phyloP scores from a whole-genome alignment of 1,140 invertebrate species.

The Halesus radiatus region DNA sequence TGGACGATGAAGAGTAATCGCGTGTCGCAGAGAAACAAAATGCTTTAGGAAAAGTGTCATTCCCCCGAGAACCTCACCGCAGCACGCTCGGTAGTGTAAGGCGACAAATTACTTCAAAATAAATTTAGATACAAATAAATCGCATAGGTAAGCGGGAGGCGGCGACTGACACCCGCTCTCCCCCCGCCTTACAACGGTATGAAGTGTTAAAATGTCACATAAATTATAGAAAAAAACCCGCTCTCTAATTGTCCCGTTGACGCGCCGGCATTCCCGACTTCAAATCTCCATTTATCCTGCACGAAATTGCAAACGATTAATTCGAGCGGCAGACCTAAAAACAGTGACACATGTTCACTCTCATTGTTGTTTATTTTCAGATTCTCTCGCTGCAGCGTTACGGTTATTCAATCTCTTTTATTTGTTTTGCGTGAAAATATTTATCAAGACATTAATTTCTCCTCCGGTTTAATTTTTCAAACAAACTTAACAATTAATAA shows the following conservation, averaged over 20 bases:
- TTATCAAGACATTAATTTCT: no score
- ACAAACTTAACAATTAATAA: no score
- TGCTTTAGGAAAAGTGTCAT: conserved; percentile 4
- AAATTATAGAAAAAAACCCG: conserved; percentile 38
- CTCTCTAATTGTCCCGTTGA: conserved; percentile 45
- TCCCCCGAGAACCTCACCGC: background rate
- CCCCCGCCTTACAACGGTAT: conserved; percentile 54
- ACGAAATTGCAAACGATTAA: background rate
- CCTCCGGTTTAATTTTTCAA: no score
- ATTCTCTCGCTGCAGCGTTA: no score
- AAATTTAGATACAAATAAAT: conserved; percentile 54
- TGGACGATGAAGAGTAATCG: background rate
- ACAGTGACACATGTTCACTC: background rate
- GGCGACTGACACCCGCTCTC: background rate
- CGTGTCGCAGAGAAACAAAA: background rate
- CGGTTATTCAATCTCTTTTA: no score
- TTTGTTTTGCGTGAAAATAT: no score
- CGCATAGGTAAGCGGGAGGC: conserved; percentile 61
- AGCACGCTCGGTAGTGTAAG: conserved; percentile 22
- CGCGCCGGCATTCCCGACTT: conserved; percentile 75
- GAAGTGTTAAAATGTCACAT: conserved; percentile 58
- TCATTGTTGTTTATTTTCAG: no score
- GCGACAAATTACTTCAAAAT: conserved; percentile 54
- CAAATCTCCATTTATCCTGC: conserved; percentile 10
- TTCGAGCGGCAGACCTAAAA: background rate